Base-by-base conservation (phyloP, 2,888 invertebrate species). In the Dynastes tityus region DNA sequence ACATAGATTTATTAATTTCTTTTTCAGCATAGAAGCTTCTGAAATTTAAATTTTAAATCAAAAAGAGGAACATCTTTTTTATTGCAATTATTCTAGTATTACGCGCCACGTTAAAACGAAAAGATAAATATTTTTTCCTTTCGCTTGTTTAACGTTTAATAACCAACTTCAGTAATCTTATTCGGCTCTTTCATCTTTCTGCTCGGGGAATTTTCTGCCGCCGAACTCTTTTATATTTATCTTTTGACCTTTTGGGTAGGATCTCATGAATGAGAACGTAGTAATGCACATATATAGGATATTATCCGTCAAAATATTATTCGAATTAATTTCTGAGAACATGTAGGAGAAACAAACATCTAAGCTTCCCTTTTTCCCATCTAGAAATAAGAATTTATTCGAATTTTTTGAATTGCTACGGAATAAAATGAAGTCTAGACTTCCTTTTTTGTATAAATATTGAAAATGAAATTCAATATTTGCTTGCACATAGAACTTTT, bases 111-210 rank as follows among this genome's bases (percentile, higher is more conserved):
- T 22, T 58, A 9, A 58, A 22, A 22, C 8, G 22, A 22, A 58
- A 22, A 58, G n/a, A 22, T 5, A 58, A 58, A 58, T 58, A n/a
- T 58, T 58, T 16, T 16, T 16, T 22, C 22, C 6, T 58, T 58
- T 22, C 9, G 55, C 55, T 58, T 58, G 55, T 58, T 58, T 58
- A 58, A 58, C 22, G 55, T 58, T 58, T 58, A 58, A 58, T 22
- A 58, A 53, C n/a, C 53, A 53, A 58, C 16, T 22, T 22, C 22
- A 58, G 55, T 58, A 58, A 58, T 27, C 55, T 58, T 22, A 58
- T 58, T 58, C 55, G 22, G 55, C 55, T 9, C 27, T 58, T 58
- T 58, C 22, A 58, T 58, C 55, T 16, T 58, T 58, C 22, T 22
- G n/a, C 55, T 6, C 8, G 22, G 22, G n/a, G 22, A 58, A 22